Base-by-base conservation (phyloP, 2,797 vertebrate species). In the Gadopsis bispinosus region DNA sequence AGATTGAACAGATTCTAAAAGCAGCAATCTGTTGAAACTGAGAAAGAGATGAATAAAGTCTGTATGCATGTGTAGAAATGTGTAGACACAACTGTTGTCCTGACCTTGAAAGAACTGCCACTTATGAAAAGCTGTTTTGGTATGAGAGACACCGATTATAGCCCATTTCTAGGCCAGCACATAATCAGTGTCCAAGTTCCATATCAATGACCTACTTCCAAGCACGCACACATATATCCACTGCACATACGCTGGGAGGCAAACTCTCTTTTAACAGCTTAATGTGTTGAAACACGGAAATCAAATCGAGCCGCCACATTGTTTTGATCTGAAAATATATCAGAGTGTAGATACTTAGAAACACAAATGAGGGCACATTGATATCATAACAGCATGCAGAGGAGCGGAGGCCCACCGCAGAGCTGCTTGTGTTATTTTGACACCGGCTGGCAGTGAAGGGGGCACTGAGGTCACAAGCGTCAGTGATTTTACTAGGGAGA, bases 181-280 rank as follows among this genome's bases (percentile, higher is more conserved):
- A 91, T 91, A 94, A 95, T 95, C 92, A 92, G 84, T 90, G 92
- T 93, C 92, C 88, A 94, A 91, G 93, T 93, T 94, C 90, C 89
- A 94, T 93, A 95, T 94, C 94, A 95, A 93, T 94, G 94, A 95
- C 94, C 94, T 94, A 94, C 92, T 95, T 94, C 86, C 55, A 47
- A 75, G 85, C 84, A 41, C 85, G 26, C 26, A 70, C 71, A 87
- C 83, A 84, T 79, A 90, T 48, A 86, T 65, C 71, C 77, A 81
- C 58, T 35, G 83, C 79, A 88, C 86, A 89, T 81, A 86, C 69
- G 89, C 91, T 90, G 83, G 69, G 13, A 90, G 88, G 91, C 90
- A 91, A 92, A 91, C 81, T 88, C 82, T 83, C 81, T 88, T 84
- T 90, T 80, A 88, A 86, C 84, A 76, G 90, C 88, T 89, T 88